Evolutionary conservation across 2,888 invertebrate genomes (phyloP).

Genomic region (Willowsia nigromaculata): DNA sequence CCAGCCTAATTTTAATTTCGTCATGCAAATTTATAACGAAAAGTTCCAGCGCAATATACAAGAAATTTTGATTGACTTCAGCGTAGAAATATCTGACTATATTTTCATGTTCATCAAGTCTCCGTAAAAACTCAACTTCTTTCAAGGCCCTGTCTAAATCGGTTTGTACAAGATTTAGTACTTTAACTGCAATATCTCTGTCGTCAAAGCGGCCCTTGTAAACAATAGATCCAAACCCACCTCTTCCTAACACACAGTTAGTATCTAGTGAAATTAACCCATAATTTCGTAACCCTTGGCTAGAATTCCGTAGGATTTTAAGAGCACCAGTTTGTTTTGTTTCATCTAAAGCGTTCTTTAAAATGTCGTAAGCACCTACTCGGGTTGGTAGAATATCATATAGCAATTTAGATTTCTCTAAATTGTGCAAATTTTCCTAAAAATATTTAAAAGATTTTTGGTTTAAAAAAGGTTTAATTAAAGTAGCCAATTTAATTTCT

Average conservation of each 20-base stretch:
- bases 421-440: no score
- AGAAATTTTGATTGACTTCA: background rate
- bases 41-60: background rate
- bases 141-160: background rate
- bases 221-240: background rate
- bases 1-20: background rate
- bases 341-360: background rate
- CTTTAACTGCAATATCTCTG: background rate
- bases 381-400: no score
- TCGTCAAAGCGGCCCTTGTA: background rate
- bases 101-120: background rate
- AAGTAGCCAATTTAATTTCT: no score
- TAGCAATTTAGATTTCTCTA: no score
- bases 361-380: no score
- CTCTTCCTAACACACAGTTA: background rate
- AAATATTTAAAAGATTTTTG: no score
- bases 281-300: background rate
- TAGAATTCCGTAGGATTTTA: background rate
- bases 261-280: background rate
- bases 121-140: background rate
- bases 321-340: background rate
- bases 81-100: background rate
- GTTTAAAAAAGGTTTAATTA: no score
- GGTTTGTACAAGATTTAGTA: background rate
- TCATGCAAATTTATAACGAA: background rate